Evolutionary conservation across 2,113 vertebrate genomes (phyloP).

Genomic region (Daboia siamensis): DNA sequence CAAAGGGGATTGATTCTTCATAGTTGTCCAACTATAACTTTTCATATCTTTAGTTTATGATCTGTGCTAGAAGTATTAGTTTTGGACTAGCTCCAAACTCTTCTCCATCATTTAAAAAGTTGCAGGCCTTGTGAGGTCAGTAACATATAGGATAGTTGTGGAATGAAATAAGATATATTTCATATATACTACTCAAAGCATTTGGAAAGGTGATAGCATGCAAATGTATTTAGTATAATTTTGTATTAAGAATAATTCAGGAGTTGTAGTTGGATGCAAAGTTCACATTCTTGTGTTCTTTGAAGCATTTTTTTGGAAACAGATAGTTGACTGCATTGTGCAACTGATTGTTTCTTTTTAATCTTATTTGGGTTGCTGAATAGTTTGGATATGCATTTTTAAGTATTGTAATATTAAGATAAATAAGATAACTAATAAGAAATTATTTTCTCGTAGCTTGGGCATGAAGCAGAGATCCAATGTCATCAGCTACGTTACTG

Average conservation of each 20-base stretch:
- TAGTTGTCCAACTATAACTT: not conserved
- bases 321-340: not conserved
- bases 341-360: not conserved
- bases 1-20: not conserved
- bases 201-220: not conserved
- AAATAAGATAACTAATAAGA: not conserved
- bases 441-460: conserved; percentile 65
- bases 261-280: not conserved
- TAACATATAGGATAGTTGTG: not conserved
- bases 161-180: not conserved
- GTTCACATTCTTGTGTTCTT: not conserved
- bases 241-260: not conserved
- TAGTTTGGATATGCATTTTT: not conserved
- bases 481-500: conserved; percentile 97
- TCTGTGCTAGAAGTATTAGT: not conserved
- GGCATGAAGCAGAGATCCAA: conserved; percentile 87
- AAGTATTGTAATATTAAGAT: not conserved
- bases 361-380: not conserved
- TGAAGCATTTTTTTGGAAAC: not conserved
- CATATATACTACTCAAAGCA: too few relatives aligned
- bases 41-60: not conserved
- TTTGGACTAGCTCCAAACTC: not conserved
- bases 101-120: not conserved
- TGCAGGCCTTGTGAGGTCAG: not conserved
- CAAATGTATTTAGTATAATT: not conserved